Evolutionary conservation across 2,888 invertebrate species (phyloP).

Genomic region (Dasysyrphus albostriatus): DNA sequence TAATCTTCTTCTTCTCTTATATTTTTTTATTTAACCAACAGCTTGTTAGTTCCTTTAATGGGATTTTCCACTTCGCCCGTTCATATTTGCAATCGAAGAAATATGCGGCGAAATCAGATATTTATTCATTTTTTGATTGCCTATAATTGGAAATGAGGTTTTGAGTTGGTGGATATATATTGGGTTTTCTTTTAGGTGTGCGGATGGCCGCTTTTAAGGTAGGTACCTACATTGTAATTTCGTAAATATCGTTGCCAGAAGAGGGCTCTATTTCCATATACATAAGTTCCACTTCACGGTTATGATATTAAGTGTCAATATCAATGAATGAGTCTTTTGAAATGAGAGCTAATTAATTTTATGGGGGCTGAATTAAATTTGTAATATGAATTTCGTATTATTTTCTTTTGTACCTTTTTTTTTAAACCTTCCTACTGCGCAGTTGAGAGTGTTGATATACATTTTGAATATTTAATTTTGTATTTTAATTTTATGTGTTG

Average conservation of each 20-base stretch:
- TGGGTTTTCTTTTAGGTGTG: neutral
- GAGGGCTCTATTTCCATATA: neutral
- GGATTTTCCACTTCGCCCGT: conserved; percentile 17
- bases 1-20: neutral
- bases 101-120: conserved; percentile 49
- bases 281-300: conserved; percentile 7
- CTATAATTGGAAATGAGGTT: conserved; percentile 51
- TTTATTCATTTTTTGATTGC: conserved; percentile 67
- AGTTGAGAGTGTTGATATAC: conserved; percentile 54
- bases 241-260: conserved; percentile 48
- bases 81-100: neutral
- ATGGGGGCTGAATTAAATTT: conserved; percentile 12
- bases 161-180: too few species aligned
- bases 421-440: conserved; percentile 21
- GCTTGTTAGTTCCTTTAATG: neutral
- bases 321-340: conserved; percentile 39
- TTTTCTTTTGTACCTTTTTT: conserved; percentile 49
- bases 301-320: conserved; percentile 52
- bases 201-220: neutral
- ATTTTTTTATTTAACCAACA: neutral
- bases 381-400: conserved; percentile 19
- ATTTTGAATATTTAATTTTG: conserved; percentile 66
- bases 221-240: conserved; percentile 46
- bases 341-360: conserved; percentile 55
- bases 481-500: conserved; percentile 25